These are phyloP conservation scores for Heteromyza rotundicornis DNA, from an alignment of 2,888 invertebrate species.

Conservation along the genomic window DNA sequence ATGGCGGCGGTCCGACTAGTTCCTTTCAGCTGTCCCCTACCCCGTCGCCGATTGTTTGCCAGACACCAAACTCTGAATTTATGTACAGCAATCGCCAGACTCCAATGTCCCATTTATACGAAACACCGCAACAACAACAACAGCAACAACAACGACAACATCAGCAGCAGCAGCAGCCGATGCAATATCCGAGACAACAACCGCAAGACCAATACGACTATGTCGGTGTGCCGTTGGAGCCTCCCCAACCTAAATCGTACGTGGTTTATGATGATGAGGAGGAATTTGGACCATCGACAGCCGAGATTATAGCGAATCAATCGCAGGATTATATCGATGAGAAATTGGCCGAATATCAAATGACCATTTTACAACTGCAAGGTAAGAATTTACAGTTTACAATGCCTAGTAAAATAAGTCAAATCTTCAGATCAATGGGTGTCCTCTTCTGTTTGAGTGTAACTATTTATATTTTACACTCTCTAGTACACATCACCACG, in stretches of 20 bases:
- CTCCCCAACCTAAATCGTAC: constrained; percentile 70
- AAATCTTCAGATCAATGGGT: too few relatives aligned
- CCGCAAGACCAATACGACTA: constrained; percentile 58
- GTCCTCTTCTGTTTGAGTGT: too few relatives aligned
- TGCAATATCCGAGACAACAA: constrained; percentile 55
- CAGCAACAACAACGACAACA: constrained; percentile 50
- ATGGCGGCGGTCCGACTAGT: constrained; percentile 50
- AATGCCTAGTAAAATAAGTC: too few relatives aligned
- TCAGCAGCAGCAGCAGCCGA: constrained; percentile 52
- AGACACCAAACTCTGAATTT: constrained; percentile 68
- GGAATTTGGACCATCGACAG: constrained; percentile 83
- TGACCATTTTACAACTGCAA: constrained; percentile 88
- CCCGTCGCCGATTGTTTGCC: constrained; percentile 68
- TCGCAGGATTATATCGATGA: constrained; percentile 95
- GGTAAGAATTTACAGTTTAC: constrained; percentile 72
- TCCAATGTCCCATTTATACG: constrained; percentile 48
- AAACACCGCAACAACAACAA: constrained; percentile 40
- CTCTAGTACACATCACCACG: too few relatives aligned
- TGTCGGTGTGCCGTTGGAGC: constrained; percentile 79
- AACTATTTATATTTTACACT: too few relatives aligned
- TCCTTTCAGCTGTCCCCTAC: constrained; percentile 65
- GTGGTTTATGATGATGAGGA: constrained; percentile 71
- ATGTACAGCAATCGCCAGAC: constrained; percentile 66
- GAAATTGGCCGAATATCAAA: constrained; percentile 90
- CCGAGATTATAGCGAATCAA: constrained; percentile 91